Percentiles rank a stretch among this genome's conserved stretches.
Evolutionary conservation across 2,113 vertebrate species (phyloP).

Genomic region (Aegypius monachus): DNA sequence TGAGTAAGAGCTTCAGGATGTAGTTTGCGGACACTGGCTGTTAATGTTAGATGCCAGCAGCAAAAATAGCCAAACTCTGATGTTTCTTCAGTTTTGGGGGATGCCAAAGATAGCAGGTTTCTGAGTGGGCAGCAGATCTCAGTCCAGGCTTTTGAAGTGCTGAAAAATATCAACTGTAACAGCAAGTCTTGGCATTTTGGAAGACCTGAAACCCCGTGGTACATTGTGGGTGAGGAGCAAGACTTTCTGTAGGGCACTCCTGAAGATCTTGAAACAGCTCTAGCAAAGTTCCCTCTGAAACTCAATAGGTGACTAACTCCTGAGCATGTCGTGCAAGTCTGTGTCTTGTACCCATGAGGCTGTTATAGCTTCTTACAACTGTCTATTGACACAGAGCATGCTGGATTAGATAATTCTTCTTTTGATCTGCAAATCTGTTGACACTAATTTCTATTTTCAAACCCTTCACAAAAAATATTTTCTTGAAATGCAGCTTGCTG

Average conservation of each 20-base stretch:
- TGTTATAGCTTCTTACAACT: not conserved
- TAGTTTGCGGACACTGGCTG: conserved; percentile 9
- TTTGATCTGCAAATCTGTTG: not conserved
- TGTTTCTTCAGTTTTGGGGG: not conserved
- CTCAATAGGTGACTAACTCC: not conserved
- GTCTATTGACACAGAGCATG: not conserved
- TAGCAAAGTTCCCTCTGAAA: not conserved
- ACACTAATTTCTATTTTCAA: not conserved
- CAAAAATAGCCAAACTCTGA: not conserved
- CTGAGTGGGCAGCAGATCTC: not conserved
- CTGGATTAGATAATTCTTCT: not conserved
- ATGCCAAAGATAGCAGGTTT: conserved; percentile 26
- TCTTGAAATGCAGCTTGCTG: not conserved
- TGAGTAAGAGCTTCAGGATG: conserved; percentile 49
- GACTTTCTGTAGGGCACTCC: not conserved
- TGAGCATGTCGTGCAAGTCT: not conserved
- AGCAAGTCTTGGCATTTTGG: not conserved
- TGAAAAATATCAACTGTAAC: not conserved
- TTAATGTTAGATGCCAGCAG: not conserved
- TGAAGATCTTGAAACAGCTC: not conserved
- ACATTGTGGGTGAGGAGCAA: not conserved
- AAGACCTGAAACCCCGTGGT: not conserved
- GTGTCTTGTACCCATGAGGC: not conserved
- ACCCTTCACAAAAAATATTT: not conserved
- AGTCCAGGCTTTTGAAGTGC: not conserved